phyloP scores from a whole-genome alignment of 1,140 invertebrate genomes.

The Pseudomyrmex flavicornis region DNA sequence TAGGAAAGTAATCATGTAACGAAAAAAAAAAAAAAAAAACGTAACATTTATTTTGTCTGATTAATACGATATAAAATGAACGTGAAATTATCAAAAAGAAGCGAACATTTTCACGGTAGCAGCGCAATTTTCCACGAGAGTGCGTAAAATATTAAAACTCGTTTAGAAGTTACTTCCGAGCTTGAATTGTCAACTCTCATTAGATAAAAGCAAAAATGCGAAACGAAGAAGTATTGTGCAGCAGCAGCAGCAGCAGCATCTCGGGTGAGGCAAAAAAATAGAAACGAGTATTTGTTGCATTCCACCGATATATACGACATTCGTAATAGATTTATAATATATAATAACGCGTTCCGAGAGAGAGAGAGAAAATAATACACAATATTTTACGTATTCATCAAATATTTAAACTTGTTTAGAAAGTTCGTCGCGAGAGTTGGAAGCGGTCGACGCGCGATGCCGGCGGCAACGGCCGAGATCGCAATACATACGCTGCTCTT shows the following conservation, averaged over 20 bases:
- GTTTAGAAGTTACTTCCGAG: constrained; percentile 10
- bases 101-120: not conserved
- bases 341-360: too few species aligned
- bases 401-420: constrained; percentile 43
- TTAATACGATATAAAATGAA: not conserved
- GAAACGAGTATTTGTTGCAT: too few species aligned
- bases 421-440: not conserved
- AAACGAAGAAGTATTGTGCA: too few species aligned
- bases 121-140: not conserved
- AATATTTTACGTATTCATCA: constrained; percentile 20
- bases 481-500: not conserved
- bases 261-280: too few species aligned
- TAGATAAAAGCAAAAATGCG: too few species aligned
- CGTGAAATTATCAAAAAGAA: constrained; percentile 23
- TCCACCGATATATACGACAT: too few species aligned
- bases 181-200: too few species aligned
- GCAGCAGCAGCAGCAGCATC: too few species aligned
- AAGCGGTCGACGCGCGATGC: not conserved
- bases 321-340: too few species aligned
- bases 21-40: not conserved
- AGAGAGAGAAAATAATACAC: too few species aligned
- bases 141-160: constrained; percentile 41
- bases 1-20: not conserved
- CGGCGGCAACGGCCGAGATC: constrained; percentile 10
- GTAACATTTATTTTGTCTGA: not conserved